Conservation (phyloP, 2,888 invertebrate genomes). For the Andrena fulva region DNA sequence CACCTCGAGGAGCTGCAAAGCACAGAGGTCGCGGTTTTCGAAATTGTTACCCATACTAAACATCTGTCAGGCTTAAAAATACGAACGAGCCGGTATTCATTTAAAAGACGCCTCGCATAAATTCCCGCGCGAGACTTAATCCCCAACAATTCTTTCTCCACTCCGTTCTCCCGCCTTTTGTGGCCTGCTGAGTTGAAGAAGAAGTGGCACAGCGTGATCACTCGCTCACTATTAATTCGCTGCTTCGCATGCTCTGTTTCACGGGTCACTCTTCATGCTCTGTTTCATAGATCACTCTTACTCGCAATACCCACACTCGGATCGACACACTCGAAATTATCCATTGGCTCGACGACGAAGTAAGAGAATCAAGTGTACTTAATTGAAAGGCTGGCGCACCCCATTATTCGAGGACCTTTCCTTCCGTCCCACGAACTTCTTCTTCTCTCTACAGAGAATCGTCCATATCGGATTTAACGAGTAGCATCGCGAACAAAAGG, state of each 20-base stretch:
- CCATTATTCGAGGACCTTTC: not conserved
- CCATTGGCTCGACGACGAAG: no score
- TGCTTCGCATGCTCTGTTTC: conserved; percentile 1
- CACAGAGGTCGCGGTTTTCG: not conserved
- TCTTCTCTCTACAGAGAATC: not conserved
- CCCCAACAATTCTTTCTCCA: no score
- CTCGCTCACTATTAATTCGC: not conserved
- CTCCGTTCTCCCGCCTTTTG: not conserved
- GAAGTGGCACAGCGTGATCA: not conserved
- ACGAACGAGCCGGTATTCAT: no score
- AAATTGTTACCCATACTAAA: not conserved
- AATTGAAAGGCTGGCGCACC: no score
- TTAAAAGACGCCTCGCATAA: no score
- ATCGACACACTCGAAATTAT: not conserved
- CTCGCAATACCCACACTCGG: not conserved
- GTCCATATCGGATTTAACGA: conserved; percentile 13
- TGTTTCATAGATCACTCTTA: conserved; percentile 1
- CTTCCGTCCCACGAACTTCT: not conserved
- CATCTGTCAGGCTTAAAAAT: no score
- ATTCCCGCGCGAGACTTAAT: no score
- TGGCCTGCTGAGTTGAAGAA: not conserved
- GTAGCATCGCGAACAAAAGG: conserved; percentile 21
- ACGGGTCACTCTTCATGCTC: not conserved
- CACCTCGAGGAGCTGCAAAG: conserved; percentile 9
- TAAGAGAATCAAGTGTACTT: no score